Base-by-base conservation (phyloP, 2,888 invertebrate species). In the Trilocha varians region DNA sequence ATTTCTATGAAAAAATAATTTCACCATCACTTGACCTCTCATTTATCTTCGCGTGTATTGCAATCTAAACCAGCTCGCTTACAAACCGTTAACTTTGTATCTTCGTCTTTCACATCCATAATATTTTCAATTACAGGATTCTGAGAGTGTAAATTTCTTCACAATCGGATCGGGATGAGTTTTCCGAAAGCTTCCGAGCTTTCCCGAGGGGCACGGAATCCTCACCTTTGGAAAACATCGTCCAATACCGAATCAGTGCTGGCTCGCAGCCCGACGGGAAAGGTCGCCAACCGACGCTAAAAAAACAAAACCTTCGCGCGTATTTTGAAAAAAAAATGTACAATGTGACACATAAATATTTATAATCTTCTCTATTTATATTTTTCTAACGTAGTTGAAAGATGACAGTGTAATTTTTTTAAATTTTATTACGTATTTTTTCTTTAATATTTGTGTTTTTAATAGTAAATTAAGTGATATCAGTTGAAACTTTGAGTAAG, bases 241-340 rank as follows among this genome's bases (percentile, higher is more conserved):
- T 63, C 82, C 78, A 79, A 82, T 78, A 73, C 75, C 69, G 82
- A 82, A 75, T 77, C 82, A 85, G 84, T 84, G 77, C 66, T 65
- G 59, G 66, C 57, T 73, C 64, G 78, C 54, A 56, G 54, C 55
- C 63, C 64, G 62, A 49, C 56, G 68, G 60, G 70, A 52, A 57
- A 46, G 67, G 77, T 55, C 53, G 83, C 59, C 57, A 53, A 47
- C 48, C 44, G 40, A 37, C 46, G 36, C 39, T 42, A 46, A 43
- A 13, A 47, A 46, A 48, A 44, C 44, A 45, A 42, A 41, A 47
- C 41, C 49, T 48, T 45, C 57, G 54, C 71, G 66, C 69, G 68
- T 50, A 57, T 51, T 60, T 51, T 52, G 53, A 57, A 63, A 63
- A 68, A 64, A 64, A 57, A 64, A 63, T 70, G 67, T 69, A 68